Conservation (phyloP, 2,888 invertebrate species). For the Xestia xanthographa region DNA sequence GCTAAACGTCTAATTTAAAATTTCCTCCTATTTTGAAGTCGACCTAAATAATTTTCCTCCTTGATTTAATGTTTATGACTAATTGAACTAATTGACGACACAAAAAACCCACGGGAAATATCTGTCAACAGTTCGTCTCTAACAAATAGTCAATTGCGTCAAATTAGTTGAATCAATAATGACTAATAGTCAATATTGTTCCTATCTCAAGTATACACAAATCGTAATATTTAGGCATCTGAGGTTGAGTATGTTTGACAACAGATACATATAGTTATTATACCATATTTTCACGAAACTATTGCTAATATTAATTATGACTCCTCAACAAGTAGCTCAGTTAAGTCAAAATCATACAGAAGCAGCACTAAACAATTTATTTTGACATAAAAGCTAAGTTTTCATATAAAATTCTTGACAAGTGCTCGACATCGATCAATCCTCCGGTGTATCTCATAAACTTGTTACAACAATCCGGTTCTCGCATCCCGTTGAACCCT, state of each 20-base stretch:
- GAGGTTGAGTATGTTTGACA: not conserved
- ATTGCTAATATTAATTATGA: not conserved
- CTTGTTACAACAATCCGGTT: constrained; percentile 66
- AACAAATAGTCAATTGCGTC: not conserved
- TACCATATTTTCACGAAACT: no score
- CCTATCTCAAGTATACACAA: not conserved
- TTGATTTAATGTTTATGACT: not conserved
- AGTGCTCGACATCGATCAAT: constrained; percentile 35
- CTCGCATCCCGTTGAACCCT: constrained; percentile 73
- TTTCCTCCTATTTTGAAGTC: not conserved
- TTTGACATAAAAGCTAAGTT: not conserved
- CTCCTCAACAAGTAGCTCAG: not conserved
- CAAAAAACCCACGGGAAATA: not conserved
- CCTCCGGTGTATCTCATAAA: constrained; percentile 32
- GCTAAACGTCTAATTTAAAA: not conserved
- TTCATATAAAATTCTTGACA: constrained; percentile 10
- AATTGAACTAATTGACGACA: not conserved
- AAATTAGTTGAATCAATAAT: constrained; percentile 8
- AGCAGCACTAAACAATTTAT: not conserved
- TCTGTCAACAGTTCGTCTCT: not conserved
- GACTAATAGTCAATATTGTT: constrained; percentile 18
- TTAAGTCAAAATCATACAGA: not conserved
- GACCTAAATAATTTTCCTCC: not conserved
- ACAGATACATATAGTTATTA: not conserved
- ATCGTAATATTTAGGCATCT: not conserved